These are phyloP conservation scores for Lepidurus arcticus DNA, from an alignment of 1,140 invertebrate genomes.

Conservation along the genomic window DNA sequence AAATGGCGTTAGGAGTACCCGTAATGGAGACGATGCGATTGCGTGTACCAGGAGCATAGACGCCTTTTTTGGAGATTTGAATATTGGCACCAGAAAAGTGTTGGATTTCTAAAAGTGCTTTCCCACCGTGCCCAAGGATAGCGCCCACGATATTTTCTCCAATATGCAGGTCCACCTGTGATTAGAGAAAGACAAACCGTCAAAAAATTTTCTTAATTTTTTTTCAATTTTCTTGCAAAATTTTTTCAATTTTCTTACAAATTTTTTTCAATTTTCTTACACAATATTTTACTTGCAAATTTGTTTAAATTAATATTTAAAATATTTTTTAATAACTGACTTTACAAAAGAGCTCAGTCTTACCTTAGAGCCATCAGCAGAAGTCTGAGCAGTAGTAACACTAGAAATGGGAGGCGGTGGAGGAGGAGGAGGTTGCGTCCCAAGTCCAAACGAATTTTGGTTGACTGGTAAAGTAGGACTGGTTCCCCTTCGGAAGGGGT, in stretches of 20 bases:
- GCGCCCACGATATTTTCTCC: constrained; percentile 89
- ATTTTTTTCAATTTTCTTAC: no score
- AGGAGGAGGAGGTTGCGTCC: constrained; percentile 69
- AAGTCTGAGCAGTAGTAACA: constrained; percentile 5
- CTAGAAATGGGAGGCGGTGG: constrained; percentile 42
- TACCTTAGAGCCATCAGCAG: constrained; percentile 7
- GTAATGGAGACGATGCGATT: constrained; percentile 95
- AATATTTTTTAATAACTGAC: neutral
- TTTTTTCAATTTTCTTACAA: no score
- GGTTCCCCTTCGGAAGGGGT: constrained; percentile 57
- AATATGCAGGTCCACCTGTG: constrained; percentile 84
- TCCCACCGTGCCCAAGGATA: constrained; percentile 90
- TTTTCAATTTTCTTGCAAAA: no score
- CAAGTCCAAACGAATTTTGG: constrained; percentile 71
- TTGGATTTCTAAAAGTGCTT: constrained; percentile 93
- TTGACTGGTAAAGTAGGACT: constrained; percentile 54
- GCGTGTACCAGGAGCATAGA: constrained; percentile 90
- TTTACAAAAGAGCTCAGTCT: neutral
- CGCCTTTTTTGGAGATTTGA: constrained; percentile 97
- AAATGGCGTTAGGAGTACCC: constrained; percentile 77
- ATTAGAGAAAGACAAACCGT: constrained; percentile 17
- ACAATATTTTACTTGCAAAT: neutral
- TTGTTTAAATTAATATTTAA: neutral
- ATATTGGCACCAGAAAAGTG: constrained; percentile 92
- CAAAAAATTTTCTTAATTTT: neutral